Evolutionary conservation across 2,113 vertebrate species (phyloP).

Genomic region (Mormyrus lacerda): DNA sequence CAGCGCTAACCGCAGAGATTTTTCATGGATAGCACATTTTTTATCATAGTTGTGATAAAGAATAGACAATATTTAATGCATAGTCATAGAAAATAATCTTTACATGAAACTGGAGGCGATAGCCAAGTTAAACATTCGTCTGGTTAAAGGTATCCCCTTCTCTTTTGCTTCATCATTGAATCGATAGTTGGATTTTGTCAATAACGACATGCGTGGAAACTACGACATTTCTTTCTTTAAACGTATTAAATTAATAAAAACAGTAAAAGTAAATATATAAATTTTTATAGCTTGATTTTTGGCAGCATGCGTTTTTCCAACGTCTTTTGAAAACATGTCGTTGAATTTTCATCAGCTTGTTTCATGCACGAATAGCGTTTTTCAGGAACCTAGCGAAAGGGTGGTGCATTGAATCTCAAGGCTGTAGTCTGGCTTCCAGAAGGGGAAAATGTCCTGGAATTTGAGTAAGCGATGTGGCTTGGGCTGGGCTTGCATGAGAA

Average conservation of each 20-base stretch:
- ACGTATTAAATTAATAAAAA: neutral
- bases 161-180: neutral
- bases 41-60: too few species aligned
- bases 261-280: neutral
- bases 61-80: too few species aligned
- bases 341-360: neutral
- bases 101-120: slow-evolving; percentile 3
- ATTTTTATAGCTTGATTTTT: neutral
- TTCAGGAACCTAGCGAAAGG: slow-evolving; percentile 29
- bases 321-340: neutral
- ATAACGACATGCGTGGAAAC: neutral
- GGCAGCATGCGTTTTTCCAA: neutral
- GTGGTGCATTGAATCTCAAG: slow-evolving; percentile 33
- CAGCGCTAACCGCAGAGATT: slow-evolving; percentile 11
- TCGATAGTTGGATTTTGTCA: neutral
- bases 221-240: neutral
- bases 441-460: slow-evolving; percentile 54
- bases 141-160: neutral
- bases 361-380: neutral
- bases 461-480: slow-evolving; percentile 61
- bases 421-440: slow-evolving; percentile 41
- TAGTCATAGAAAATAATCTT: neutral
- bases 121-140: neutral
- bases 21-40: neutral
- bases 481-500: slow-evolving; percentile 65